Evolutionary conservation across 2,797 vertebrate species (phyloP), one percentile per base, ranked within the genome.

Genomic region (Amphiprion clarkii): DNA sequence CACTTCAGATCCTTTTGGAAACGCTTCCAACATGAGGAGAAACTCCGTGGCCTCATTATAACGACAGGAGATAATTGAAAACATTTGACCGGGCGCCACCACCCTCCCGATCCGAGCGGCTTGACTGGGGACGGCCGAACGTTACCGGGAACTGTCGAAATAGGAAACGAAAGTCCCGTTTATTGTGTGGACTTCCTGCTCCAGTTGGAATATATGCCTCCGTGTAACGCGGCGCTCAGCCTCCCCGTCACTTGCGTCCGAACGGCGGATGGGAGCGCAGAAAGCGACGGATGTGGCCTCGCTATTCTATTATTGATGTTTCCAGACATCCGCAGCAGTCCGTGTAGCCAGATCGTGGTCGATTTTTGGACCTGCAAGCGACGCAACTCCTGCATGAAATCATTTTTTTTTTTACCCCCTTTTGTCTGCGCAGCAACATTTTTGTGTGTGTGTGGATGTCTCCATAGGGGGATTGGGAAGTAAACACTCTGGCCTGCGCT

Each of bases 171-270:
- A 75, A 88, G 67, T 85, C 87, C 71, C 75, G 60, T 83, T 85
- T 68, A 60, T 74, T 79, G 80, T 86, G 77, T 81, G 77, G 78
- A 91, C 92, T 94, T 94, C 92, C 93, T 93, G 93, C 77, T 91
- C 84, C 89, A 81, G 80, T 86, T 78, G 71, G 70, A 67, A 67
- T 67, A 1, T 33, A 17, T 44, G 61, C 72, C 80, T 87, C 78
- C 76, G 55, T 87, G 81, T 79, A 59, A 54, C 70, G 13, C 85
- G 2, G 14, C 65, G 64, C 78, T 65, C 74, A 58, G 62, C 57
- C 67, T 74, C 65, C 66, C 23, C 67, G 60, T 67, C 76, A 46
- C 56, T 71, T 60, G 87, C 72, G 68, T 79, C 84, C 83, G 75
- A 78, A 14, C 79, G 85, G 69, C 83, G 74, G 85, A 83, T 85